A percentile compares a stretch with the other conserved stretches of the same genome.
Evolutionary conservation across 1,140 invertebrate species (phyloP).

Genomic region (Drosophila nebulosa): DNA sequence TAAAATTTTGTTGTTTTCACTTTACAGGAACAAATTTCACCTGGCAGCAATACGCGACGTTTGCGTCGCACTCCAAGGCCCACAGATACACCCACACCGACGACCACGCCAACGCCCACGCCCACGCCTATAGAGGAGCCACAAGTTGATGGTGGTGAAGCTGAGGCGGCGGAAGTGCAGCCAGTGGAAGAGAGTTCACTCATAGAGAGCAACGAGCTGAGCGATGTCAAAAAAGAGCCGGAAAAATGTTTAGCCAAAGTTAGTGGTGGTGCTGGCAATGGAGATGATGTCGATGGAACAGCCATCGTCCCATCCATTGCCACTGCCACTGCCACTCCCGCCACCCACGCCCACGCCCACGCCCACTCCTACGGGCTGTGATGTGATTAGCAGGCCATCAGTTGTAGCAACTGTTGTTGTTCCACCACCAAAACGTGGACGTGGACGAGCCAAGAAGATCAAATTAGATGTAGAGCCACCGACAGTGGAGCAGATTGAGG

Average conservation of each 20-base stretch:
- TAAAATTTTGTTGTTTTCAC: background rate
- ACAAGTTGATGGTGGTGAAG: background rate
- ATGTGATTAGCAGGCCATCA: background rate
- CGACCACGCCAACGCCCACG: constrained; percentile 20
- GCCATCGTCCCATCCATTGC: background rate
- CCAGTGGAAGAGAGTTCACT: background rate
- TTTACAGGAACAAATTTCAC: constrained; percentile 51
- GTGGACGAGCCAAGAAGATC: constrained; percentile 71
- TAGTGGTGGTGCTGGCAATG: background rate
- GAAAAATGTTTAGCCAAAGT: constrained; percentile 30
- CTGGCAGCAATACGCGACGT: constrained; percentile 44
- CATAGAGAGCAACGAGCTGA: constrained; percentile 10
- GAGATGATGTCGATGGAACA: background rate
- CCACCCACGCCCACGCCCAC: too few relatives aligned
- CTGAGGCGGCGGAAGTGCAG: background rate
- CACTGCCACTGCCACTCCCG: background rate
- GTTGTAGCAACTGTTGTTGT: constrained; percentile 6
- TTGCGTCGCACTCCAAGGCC: constrained; percentile 62
- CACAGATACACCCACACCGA: constrained; percentile 38
- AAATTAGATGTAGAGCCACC: constrained; percentile 31
- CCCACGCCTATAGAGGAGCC: constrained; percentile 10
- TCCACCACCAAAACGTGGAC: constrained; percentile 57
- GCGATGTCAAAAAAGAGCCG: constrained; percentile 47
- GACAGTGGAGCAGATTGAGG: background rate
- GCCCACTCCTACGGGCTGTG: too few relatives aligned